Base-by-base conservation (phyloP, 2,797 vertebrate genomes). In the Threskiornis aethiopicus region DNA sequence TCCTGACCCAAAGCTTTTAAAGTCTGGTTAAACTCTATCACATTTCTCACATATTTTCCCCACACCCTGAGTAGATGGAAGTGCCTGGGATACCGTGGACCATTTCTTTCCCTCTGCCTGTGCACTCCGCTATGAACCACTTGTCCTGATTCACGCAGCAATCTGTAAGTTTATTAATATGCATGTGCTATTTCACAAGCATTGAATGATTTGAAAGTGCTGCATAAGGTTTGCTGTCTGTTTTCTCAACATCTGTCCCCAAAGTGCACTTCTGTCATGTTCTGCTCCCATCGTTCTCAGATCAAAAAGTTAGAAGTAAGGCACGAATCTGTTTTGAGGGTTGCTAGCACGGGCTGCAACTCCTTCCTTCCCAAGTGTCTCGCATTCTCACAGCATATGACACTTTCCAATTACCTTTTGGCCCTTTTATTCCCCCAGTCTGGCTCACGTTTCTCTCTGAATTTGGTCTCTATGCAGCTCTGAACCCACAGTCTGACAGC, bases 341-440 rank as follows among this genome's bases (percentile, higher is more conserved):
- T 92, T 91, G 52, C 72, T 67, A 77, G 76, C 6, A 5, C 0
- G 1, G n/a, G 37, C 78, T 83, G 84, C 59, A 95, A 47, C 88
- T 89, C 75, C 77, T 84, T 7, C 90, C 37, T 82, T 75, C 96
- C 92, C 85, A 5, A 35, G 76, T 0, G 42, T 17, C 64, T 51
- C 9, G 0, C 72, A 20, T 85, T 90, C 95, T 95, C 80, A 84
- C 64, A 72, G 87, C 76, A 69, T 11, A 72, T 67, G 91, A 96
- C 93, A 87, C 93, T 94, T 97, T 66, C 82, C 95, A 97, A 88
- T 97, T 97, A 95, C 96, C 95, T 97, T 87, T 95, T 96, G 92
- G 90, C 87, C 95, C 95, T 96, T 93, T 83, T 66, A 46, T 93
- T 91, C 89, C 47, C 93, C 25, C 21, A 64, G 87, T 75, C 58